These are phyloP conservation scores for Myotis daubentonii DNA, from an alignment of 2,797 vertebrate species.

Conservation along the genomic window DNA sequence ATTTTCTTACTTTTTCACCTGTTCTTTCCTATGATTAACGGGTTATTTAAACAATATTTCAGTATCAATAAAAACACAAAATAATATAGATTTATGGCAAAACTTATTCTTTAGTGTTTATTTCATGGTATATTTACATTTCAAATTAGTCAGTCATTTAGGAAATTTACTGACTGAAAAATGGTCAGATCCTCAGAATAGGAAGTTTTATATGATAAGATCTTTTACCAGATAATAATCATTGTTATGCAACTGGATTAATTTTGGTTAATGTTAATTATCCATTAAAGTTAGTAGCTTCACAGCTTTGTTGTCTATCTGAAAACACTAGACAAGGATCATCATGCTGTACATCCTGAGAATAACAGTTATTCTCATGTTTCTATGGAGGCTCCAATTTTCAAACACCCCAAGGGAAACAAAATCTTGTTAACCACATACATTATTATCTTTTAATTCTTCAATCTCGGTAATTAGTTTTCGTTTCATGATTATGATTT, in stretches of 20 bases:
- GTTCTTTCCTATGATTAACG: background rate
- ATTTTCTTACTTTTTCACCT: background rate
- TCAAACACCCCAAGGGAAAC: background rate
- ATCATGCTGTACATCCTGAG: background rate
- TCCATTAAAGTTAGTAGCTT: background rate
- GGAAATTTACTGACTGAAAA: background rate
- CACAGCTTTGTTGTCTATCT: background rate
- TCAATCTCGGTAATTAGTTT: background rate
- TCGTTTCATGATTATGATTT: background rate
- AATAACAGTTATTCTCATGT: background rate
- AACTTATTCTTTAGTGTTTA: background rate
- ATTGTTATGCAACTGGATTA: background rate
- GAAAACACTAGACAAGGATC: background rate
- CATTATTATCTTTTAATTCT: background rate
- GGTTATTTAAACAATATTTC: background rate
- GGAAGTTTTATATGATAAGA: background rate
- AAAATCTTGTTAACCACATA: background rate
- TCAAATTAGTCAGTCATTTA: conserved; percentile 19
- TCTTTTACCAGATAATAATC: background rate
- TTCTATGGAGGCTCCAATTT: background rate
- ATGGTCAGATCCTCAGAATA: background rate
- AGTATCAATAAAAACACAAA: background rate
- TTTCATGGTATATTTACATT: background rate
- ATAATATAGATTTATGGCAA: background rate
- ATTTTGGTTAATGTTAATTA: conserved; percentile 38